Base-by-base conservation (phyloP, 2,888 invertebrate genomes). In the Dynastes maya region DNA sequence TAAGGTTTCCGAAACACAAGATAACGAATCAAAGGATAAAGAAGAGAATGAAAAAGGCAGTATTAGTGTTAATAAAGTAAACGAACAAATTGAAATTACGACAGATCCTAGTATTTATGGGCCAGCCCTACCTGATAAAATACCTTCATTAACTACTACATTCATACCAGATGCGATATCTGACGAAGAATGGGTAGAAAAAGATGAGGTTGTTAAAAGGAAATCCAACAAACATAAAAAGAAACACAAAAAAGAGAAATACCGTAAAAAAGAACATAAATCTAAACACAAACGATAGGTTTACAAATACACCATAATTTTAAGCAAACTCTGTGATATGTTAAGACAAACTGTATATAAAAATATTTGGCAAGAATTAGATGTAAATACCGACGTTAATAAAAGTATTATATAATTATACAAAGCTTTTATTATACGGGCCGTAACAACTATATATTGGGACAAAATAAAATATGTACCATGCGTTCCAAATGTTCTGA, bases 71-170 rank as follows among this genome's bases (percentile, higher is more conserved):
- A 32, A 0, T 72, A 63, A 37, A 74, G 27, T 68, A n/a, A 78
- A 16, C 40, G 65, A 74, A 64, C 75, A 72, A 71, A 64, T 32
- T 27, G 16, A 53, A 74, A 29, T 53, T 37, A 74, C 71, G 58
- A 75, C 80, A 29, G 81, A 83, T 61, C 84, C 83, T 58, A 82
- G 90, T 82, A 85, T 89, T 16, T 93, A 93, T 75, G 93, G 93
- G 0, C 93, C 93, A 0, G 91, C 90, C 84, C 89, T 93, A 81
- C 93, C 93, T 0, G 89, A 90, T 9, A 90, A 87, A 49, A 83
- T 84, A 9, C 87, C 88, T 11, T 80, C 81, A 22, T 86, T 85
- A 79, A 70, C 85, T 84, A 81, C 68, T 9, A 72, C 80, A 70
- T 80, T 64, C 29, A 87, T 72, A 58, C 77, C 78, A 13, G 76